Conservation (phyloP, 2,888 invertebrate species). For the Pyrrhia umbra region DNA sequence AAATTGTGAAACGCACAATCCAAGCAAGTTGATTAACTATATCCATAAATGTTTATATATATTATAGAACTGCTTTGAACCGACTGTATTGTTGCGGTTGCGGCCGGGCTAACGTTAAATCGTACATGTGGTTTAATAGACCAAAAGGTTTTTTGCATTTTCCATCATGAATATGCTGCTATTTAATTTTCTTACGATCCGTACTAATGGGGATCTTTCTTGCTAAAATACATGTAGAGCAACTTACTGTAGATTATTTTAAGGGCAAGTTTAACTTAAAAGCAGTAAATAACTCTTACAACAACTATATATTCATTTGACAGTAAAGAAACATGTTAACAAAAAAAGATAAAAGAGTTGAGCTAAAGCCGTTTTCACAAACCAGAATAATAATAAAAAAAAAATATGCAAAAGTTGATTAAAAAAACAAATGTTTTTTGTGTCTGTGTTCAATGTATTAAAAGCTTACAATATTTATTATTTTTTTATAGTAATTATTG, state of each 20-base stretch:
- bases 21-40: neutral
- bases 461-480: too few relatives aligned
- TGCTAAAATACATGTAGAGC: neutral
- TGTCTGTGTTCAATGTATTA: too few relatives aligned
- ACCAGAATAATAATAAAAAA: too few relatives aligned
- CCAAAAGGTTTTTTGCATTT: constrained; percentile 1
- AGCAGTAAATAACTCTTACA: neutral
- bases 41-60: constrained; percentile 51
- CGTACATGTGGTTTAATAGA: constrained; percentile 34
- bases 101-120: constrained; percentile 32
- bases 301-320: neutral
- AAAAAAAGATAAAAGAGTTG: neutral
- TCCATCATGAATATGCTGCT: neutral
- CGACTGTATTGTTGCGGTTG: constrained; percentile 42
- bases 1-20: neutral
- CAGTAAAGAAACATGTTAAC: neutral
- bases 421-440: too few relatives aligned
- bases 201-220: neutral
- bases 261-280: neutral
- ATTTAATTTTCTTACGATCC: neutral
- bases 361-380: too few relatives aligned
- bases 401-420: too few relatives aligned
- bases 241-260: neutral
- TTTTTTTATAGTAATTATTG: too few relatives aligned
- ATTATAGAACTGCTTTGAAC: constrained; percentile 36